These are phyloP conservation scores for Drosophila burlai DNA, from an alignment of 1,140 invertebrate species.

Conservation along the genomic window DNA sequence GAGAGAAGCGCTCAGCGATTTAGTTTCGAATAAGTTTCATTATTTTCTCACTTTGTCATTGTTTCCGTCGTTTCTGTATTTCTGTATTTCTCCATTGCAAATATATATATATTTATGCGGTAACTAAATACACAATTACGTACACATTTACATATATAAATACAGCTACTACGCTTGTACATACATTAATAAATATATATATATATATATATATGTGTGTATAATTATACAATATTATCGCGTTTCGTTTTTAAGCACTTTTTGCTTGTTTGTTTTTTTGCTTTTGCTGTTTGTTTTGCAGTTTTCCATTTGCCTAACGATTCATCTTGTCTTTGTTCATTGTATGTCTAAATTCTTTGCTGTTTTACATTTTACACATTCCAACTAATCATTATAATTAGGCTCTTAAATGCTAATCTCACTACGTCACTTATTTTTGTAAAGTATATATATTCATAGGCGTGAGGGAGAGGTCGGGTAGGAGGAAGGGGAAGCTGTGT, in stretches of 20 bases:
- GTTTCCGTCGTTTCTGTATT: slow-evolving; percentile 61
- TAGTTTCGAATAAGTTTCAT: slow-evolving; percentile 28
- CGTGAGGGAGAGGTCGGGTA: slow-evolving; percentile 9
- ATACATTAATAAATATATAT: slow-evolving; percentile 62
- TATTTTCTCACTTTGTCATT: slow-evolving; percentile 26
- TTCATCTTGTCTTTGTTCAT: slow-evolving; percentile 71
- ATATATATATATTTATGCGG: slow-evolving; percentile 76
- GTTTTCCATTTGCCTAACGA: slow-evolving; percentile 43
- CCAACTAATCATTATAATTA: slow-evolving; percentile 71
- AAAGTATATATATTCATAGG: slow-evolving; percentile 60
- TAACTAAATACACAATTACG: slow-evolving; percentile 82
- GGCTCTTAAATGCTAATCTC: slow-evolving; percentile 77
- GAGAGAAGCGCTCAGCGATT: slow-evolving; percentile 7
- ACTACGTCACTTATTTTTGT: slow-evolving; percentile 61
- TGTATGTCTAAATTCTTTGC: slow-evolving; percentile 81
- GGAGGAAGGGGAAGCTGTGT: slow-evolving; percentile 13
- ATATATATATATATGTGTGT: slow-evolving; percentile 69
- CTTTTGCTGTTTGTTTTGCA: slow-evolving; percentile 32
- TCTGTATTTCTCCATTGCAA: slow-evolving; percentile 58
- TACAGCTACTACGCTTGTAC: slow-evolving; percentile 74
- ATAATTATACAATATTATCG: slow-evolving; percentile 83
- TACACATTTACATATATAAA: slow-evolving; percentile 82
- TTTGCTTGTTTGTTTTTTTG: slow-evolving; percentile 59
- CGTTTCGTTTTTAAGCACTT: slow-evolving; percentile 54
- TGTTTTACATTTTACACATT: slow-evolving; percentile 69